A percentile compares a stretch with the other conserved stretches of the same genome.
These are phyloP conservation scores for Ibycter americanus DNA, from an alignment of 2,797 vertebrate genomes.

Conservation along the genomic window DNA sequence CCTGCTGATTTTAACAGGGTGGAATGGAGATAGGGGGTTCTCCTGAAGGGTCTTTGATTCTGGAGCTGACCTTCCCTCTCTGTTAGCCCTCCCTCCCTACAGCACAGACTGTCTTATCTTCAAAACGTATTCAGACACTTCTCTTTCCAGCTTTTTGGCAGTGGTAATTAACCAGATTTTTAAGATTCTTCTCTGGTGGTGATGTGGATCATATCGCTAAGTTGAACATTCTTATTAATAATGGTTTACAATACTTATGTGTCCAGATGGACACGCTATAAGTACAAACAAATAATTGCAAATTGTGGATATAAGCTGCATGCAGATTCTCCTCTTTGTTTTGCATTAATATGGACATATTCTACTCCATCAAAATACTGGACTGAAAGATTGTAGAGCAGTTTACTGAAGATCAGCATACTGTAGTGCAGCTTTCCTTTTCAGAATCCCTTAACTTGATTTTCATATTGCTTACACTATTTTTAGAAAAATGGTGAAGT, in stretches of 20 bases:
- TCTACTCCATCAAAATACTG: not conserved
- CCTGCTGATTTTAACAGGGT: not conserved
- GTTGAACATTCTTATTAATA: not conserved
- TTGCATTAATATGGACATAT: not conserved
- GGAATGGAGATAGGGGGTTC: not conserved
- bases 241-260: not conserved
- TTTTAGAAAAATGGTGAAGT: not conserved
- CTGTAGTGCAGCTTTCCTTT: not conserved
- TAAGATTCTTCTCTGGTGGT: not conserved
- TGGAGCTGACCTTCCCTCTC: not conserved
- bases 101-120: not conserved
- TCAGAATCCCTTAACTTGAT: not conserved
- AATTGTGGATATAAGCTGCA: not conserved
- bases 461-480: not conserved
- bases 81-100: not conserved
- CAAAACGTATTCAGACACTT: not conserved
- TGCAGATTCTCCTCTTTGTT: not conserved
- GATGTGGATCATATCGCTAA: not conserved
- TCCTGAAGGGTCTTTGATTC: conserved; percentile 19
- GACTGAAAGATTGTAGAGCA: not conserved
- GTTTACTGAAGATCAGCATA: not conserved
- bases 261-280: not conserved
- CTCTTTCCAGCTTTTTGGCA: not conserved
- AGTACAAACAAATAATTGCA: conserved; percentile 4
- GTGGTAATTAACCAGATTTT: conserved; percentile 15